phyloP scores from a whole-genome alignment of 2,113 vertebrate species.

The Propithecus coquereli region DNA sequence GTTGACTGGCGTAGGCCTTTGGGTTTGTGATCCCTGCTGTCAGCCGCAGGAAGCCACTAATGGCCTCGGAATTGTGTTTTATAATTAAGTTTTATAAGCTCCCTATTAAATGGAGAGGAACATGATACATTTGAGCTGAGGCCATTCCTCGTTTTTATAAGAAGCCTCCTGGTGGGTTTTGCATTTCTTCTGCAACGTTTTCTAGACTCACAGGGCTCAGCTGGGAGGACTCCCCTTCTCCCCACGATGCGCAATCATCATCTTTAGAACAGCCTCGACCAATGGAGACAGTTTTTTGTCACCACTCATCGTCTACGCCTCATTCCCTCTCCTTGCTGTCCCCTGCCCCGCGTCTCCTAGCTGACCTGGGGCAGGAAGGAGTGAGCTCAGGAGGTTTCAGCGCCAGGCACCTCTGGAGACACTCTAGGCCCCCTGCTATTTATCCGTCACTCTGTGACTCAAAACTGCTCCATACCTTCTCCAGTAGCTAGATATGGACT shows the following conservation, averaged over 20 bases:
- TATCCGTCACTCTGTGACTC: background rate
- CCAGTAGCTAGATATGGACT: background rate
- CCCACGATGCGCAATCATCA: rapidly evolving
- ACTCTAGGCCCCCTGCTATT: background rate
- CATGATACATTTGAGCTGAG: background rate
- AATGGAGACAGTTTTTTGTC: rapidly evolving
- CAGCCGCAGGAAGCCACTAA: background rate
- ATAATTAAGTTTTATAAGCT: conserved; percentile 6
- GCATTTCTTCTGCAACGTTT: background rate
- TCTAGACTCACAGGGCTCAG: rapidly evolving
- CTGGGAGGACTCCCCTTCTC: background rate
- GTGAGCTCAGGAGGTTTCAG: rapidly evolving
- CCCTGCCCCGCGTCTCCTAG: rapidly evolving
- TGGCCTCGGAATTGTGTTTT: background rate
- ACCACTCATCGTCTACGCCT: rapidly evolving
- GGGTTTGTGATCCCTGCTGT: background rate
- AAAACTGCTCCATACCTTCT: background rate
- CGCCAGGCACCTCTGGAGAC: background rate
- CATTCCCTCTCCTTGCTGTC: rapidly evolving
- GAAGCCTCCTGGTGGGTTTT: background rate
- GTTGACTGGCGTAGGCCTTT: background rate
- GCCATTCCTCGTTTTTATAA: background rate
- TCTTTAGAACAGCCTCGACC: background rate
- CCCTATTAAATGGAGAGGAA: background rate
- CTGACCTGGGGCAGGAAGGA: background rate